Base-by-base conservation (phyloP, 2,113 vertebrate species). In the Helogale parvula region DNA sequence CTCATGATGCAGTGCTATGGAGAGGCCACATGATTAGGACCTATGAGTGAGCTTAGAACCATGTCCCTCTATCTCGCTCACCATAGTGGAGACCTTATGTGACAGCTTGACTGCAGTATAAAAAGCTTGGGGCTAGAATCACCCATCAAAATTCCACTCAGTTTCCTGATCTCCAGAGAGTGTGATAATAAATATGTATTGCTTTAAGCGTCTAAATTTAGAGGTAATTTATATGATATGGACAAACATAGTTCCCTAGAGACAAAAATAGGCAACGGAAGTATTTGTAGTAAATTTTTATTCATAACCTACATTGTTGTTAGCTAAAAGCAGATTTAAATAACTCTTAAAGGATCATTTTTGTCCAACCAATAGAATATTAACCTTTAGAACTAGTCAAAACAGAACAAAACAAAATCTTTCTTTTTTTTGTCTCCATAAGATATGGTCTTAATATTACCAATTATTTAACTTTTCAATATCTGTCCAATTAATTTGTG, bases 1-100 rank as follows among this genome's bases (percentile, higher is more conserved):
- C 10, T 41, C n/a, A 21, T 9, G 25, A 57, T 7, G 25, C 25
- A 57, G 50, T 41, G 29, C 54, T 47, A 8, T 74, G 23, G 29
- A 68, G n/a, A 57, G 13, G 6, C 33, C 21, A 79, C 35, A 9
- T 79, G 72, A 77, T n/a, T 5, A 68, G 2, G 21, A 23, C 54
- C 29, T 57, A n/a, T 41, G 2, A 77, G 9, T 35, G 31, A 57
- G 4, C 3, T 57, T 57, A 87, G 35, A 93, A 66, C 11, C 9
- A 2, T 19, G 15, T 29, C 16, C 1, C n/a, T 2, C 0, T 10
- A 35, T 6, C 16, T 4, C 21, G 12, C 17, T 21, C 29, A 7
- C 1, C 10, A 45, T 12, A 63, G 10, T 1, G 33, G 7, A 16
- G 4, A 1, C 33, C 41, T 52, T 10, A 14, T 0, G n/a, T 72